Conservation (phyloP, 2,797 vertebrate species). For the Cheirogaleus major region DNA sequence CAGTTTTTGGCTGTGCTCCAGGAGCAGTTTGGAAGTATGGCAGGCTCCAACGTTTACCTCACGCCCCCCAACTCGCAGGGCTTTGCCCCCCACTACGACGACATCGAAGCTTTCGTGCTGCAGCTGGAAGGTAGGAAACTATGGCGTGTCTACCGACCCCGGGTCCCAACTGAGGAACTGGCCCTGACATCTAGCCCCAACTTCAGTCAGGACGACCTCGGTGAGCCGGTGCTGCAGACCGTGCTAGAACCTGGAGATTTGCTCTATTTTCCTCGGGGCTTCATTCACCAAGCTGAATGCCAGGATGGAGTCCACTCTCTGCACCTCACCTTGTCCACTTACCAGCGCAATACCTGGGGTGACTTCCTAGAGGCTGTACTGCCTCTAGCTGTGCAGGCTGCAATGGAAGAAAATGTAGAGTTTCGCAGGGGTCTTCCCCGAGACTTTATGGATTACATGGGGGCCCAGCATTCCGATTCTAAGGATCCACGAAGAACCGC, state of each 20-base stretch:
- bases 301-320: slow-evolving; percentile 92
- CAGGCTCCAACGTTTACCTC: slow-evolving; percentile 95
- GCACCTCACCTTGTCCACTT: slow-evolving; percentile 96
- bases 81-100: slow-evolving; percentile 98
- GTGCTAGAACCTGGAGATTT: slow-evolving; percentile 96
- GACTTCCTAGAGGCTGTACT: slow-evolving; percentile 94
- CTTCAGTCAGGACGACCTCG: slow-evolving; percentile 90
- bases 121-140: slow-evolving; percentile 98
- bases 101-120: slow-evolving; percentile 97
- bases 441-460: slow-evolving; percentile 95
- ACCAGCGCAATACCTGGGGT: slow-evolving; percentile 96
- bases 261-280: slow-evolving; percentile 97
- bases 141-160: slow-evolving; percentile 95
- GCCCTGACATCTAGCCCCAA: slow-evolving; percentile 87
- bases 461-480: slow-evolving; percentile 93
- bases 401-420: slow-evolving; percentile 95
- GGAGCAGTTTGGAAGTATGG: slow-evolving; percentile 97
- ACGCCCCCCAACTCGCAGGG: slow-evolving; percentile 96
- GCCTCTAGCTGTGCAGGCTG: slow-evolving; percentile 93
- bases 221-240: slow-evolving; percentile 92
- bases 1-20: slow-evolving; percentile 94
- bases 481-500: slow-evolving; percentile 87
- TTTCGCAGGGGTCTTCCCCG: slow-evolving; percentile 94
- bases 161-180: slow-evolving; percentile 81
- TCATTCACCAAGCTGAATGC: slow-evolving; percentile 95